Evolutionary conservation across 2,888 invertebrate species (phyloP).

Genomic region (Calameuta idolon): DNA sequence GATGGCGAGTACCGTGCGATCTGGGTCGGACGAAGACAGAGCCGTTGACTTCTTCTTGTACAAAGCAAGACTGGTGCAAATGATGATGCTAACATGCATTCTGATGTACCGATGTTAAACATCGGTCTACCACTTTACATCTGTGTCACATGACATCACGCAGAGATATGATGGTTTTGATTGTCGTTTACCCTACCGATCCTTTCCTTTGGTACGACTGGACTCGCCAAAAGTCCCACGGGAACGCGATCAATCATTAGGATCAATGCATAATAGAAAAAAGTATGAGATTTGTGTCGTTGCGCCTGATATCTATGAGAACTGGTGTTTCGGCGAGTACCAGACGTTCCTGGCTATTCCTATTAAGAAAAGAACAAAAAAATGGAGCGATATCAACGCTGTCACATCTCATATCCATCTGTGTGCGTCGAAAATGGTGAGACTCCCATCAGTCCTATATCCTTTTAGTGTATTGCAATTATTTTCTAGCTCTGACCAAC

Average conservation of each 20-base stretch:
- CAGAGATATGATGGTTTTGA: constrained; percentile 66
- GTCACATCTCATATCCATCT: constrained; percentile 66
- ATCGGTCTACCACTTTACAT: constrained; percentile 61
- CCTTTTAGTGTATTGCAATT: constrained; percentile 59
- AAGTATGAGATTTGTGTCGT: not conserved
- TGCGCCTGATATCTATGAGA: not conserved
- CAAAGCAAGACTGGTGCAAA: constrained; percentile 57
- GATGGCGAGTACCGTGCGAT: constrained; percentile 43
- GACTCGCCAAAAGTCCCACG: constrained; percentile 36
- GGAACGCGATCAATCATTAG: constrained; percentile 31
- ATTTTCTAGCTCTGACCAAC: constrained; percentile 64
- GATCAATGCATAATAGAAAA: not conserved
- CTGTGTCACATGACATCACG: constrained; percentile 63
- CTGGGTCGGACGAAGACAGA: constrained; percentile 44
- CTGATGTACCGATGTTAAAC: constrained; percentile 58
- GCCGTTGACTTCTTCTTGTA: constrained; percentile 45
- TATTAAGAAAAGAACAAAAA: constrained; percentile 5
- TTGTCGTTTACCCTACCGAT: constrained; percentile 53
- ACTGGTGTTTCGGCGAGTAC: constrained; percentile 11
- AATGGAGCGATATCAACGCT: constrained; percentile 63
- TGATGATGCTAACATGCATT: constrained; percentile 57
- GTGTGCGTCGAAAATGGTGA: constrained; percentile 66
- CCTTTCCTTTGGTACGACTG: constrained; percentile 49
- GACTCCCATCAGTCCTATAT: constrained; percentile 62
- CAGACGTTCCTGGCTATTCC: constrained; percentile 2